phyloP scores from a whole-genome alignment of 2,888 invertebrate genomes.

The Drosophila mimetica region DNA sequence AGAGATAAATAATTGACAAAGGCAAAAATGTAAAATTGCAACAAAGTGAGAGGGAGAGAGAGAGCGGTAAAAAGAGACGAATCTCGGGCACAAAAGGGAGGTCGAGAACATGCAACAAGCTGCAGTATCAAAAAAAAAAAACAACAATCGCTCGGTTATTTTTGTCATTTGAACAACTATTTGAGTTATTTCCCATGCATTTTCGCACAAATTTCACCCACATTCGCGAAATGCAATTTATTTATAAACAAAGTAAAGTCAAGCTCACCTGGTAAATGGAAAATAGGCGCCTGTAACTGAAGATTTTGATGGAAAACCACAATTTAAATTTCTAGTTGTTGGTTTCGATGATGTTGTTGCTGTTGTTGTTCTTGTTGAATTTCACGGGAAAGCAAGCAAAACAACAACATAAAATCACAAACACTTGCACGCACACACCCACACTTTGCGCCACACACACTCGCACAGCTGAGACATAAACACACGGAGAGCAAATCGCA shows the following conservation, averaged over 20 bases:
- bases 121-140: conserved; percentile 20
- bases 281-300: conserved; percentile 19
- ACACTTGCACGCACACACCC: conserved; percentile 49
- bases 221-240: conserved; percentile 31
- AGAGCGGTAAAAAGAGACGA: conserved; percentile 43
- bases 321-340: conserved; percentile 22
- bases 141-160: conserved; percentile 48
- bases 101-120: conserved; percentile 38
- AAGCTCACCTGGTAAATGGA: conserved; percentile 58
- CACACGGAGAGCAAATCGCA: conserved; percentile 22
- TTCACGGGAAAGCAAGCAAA: conserved; percentile 52
- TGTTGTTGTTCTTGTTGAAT: conserved; percentile 21
- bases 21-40: conserved; percentile 17
- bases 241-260: conserved; percentile 36
- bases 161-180: conserved; percentile 70
- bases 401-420: conserved; percentile 64
- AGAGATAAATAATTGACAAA: too few relatives aligned
- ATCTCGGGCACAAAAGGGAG: conserved; percentile 18
- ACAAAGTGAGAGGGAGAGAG: conserved; percentile 3
- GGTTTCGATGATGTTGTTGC: too few relatives aligned
- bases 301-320: conserved; percentile 24
- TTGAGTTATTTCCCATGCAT: conserved; percentile 58
- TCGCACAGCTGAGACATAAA: conserved; percentile 16
- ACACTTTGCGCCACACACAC: conserved; percentile 21
- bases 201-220: conserved; percentile 42